Percentiles rank a stretch among this genome's conserved stretches.
Evolutionary conservation across 2,797 vertebrate genomes (phyloP).

Genomic region (Hypotaenidia philippensis): DNA sequence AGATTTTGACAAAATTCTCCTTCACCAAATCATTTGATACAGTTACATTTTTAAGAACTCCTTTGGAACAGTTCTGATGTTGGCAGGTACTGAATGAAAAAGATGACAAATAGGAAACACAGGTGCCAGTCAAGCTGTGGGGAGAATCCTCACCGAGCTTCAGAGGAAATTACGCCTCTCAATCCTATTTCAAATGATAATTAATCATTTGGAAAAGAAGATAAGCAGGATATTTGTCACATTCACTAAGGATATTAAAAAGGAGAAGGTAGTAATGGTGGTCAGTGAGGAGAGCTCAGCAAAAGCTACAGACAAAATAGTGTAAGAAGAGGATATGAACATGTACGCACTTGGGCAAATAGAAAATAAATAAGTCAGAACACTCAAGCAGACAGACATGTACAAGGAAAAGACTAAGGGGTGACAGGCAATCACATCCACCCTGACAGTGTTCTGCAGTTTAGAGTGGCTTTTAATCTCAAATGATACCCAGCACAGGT

Average conservation of each 20-base stretch:
- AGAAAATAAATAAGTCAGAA: not conserved
- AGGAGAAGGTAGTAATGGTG: not conserved
- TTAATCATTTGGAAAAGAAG: not conserved
- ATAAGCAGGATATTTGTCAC: slow-evolving; percentile 20
- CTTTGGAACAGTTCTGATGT: not conserved
- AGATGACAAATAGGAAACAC: not conserved
- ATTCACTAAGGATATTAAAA: slow-evolving; percentile 2
- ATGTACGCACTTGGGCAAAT: not conserved
- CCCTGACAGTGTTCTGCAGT: not conserved
- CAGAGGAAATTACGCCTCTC: slow-evolving; percentile 24
- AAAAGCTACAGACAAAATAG: not conserved
- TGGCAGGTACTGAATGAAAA: not conserved
- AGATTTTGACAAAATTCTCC: not conserved
- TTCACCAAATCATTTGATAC: not conserved
- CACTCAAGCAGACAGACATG: not conserved
- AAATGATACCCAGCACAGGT: not conserved
- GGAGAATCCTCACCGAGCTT: not conserved
- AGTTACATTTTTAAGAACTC: not conserved
- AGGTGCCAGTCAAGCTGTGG: not conserved
- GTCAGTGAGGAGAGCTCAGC: not conserved
- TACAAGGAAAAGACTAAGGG: not conserved
- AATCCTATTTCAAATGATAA: not conserved
- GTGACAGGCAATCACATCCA: not conserved
- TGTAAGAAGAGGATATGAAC: not conserved
- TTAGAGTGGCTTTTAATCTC: not conserved